Percentiles rank a stretch among this genome's conserved stretches.
Evolutionary conservation across 2,888 invertebrate species (phyloP).

Genomic region (Anthrax anthrax): DNA sequence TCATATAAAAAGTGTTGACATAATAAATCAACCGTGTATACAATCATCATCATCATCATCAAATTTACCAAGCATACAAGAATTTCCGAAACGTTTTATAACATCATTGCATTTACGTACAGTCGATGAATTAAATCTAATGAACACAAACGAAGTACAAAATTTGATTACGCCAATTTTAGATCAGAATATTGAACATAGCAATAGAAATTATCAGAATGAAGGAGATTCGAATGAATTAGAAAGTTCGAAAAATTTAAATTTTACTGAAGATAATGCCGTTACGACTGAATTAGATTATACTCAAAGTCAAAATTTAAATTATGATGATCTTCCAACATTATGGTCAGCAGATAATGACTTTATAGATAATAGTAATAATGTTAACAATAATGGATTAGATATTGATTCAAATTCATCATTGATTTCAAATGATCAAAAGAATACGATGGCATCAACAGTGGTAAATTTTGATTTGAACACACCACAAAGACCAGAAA

Average conservation of each 20-base stretch:
- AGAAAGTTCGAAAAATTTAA: conserved; percentile 15
- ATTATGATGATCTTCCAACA: neutral
- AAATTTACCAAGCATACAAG: conserved; percentile 17
- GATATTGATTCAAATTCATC: neutral
- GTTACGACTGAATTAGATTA: too few relatives aligned
- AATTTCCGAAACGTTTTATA: conserved; percentile 14
- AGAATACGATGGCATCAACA: neutral
- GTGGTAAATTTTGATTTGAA: conserved; percentile 15
- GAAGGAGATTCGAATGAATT: conserved; percentile 7
- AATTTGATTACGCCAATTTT: conserved; percentile 28
- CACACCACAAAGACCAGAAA: conserved; percentile 17
- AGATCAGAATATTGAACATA: conserved; percentile 14
- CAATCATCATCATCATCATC: neutral
- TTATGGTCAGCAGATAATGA: conserved; percentile 6
- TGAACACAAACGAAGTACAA: conserved; percentile 32
- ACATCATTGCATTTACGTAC: conserved; percentile 29
- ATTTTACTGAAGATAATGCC: conserved; percentile 3
- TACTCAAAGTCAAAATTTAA: too few relatives aligned
- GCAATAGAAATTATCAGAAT: neutral
- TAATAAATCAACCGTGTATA: conserved; percentile 21
- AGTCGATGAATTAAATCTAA: conserved; percentile 32
- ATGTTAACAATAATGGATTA: too few relatives aligned
- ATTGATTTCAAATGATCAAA: neutral
- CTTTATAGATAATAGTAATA: too few relatives aligned
- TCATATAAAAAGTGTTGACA: conserved; percentile 28